Conservation (phyloP, 2,113 vertebrate genomes). For the Oriolus oriolus region DNA sequence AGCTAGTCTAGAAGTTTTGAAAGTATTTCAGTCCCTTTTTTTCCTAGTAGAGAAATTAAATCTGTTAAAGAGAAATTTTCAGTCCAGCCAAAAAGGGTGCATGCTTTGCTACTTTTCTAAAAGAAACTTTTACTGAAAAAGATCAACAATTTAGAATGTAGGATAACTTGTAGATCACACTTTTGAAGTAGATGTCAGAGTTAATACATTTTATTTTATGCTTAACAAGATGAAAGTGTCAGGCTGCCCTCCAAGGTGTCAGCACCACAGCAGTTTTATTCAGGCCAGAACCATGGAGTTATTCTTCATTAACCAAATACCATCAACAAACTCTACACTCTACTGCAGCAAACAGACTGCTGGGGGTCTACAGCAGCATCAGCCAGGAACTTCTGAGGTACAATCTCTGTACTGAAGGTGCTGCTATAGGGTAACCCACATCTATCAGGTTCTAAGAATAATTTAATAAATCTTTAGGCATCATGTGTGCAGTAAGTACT, state of each 20-base stretch:
- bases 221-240: background rate
- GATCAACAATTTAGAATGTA: background rate
- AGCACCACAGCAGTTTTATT: background rate
- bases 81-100: background rate
- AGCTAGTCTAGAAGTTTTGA: background rate
- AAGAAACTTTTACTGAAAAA: background rate
- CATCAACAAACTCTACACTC: background rate
- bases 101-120: background rate
- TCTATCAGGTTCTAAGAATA: background rate
- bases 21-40: background rate
- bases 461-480: background rate
- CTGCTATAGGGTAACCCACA: background rate
- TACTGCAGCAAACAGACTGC: background rate
- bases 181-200: background rate
- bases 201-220: background rate
- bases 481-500: background rate
- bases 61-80: background rate
- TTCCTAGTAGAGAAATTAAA: background rate
- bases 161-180: background rate
- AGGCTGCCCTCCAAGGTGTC: background rate
- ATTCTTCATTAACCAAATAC: background rate
- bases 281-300: background rate
- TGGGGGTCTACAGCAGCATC: background rate
- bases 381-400: background rate
- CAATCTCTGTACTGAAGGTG: background rate